Percentiles rank a stretch among this genome's conserved stretches.
phyloP scores from a whole-genome alignment of 2,797 vertebrate species.

The Gadopsis bispinosus region DNA sequence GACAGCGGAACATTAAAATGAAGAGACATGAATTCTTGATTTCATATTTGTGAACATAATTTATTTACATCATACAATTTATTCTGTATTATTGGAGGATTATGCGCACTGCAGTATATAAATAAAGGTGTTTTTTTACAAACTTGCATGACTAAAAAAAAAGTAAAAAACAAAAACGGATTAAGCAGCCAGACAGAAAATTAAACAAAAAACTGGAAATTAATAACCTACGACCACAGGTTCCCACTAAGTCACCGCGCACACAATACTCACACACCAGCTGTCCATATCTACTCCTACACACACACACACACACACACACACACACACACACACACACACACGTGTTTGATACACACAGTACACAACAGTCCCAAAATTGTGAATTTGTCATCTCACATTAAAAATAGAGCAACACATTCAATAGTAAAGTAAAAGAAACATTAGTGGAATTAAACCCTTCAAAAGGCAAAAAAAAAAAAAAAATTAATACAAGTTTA shows the following conservation, averaged over 20 bases:
- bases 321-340: conserved; percentile 38
- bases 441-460: conserved; percentile 70
- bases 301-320: conserved; percentile 30
- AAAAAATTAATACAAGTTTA: conserved; percentile 47
- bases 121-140: conserved; percentile 87
- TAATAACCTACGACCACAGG: conserved; percentile 60
- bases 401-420: conserved; percentile 64
- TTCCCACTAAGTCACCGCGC: conserved; percentile 52
- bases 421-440: conserved; percentile 68
- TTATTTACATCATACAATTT: conserved; percentile 86
- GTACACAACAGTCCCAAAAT: conserved; percentile 33
- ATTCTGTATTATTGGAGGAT: conserved; percentile 80
- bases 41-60: conserved; percentile 82
- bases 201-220: conserved; percentile 30
- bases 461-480: conserved; percentile 58
- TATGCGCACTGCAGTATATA: conserved; percentile 84
- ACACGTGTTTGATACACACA: conserved; percentile 44
- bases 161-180: conserved; percentile 55
- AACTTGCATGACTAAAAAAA: conserved; percentile 85
- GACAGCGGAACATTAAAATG: neutral
- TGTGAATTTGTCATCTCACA: conserved; percentile 60
- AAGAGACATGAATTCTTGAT: neutral
- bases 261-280: conserved; percentile 41
- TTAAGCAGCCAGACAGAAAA: conserved; percentile 69
- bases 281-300: conserved; percentile 24